Percentiles rank a stretch among this genome's conserved stretches.
phyloP scores from a whole-genome alignment of 1,140 invertebrate species.

The Oscheius sp. region DNA sequence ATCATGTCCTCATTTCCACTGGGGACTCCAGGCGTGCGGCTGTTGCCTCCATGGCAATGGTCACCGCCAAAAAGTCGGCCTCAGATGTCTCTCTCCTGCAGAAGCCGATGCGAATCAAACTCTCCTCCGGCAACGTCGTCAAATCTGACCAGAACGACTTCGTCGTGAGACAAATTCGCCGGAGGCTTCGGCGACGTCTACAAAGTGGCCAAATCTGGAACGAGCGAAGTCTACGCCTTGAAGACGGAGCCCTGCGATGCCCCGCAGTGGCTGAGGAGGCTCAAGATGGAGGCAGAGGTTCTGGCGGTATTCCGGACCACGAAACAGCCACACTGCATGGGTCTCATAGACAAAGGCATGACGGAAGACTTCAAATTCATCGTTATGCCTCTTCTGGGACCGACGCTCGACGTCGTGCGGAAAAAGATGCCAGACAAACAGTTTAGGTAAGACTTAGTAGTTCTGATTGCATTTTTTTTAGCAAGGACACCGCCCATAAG shows the following conservation, averaged over 20 bases:
- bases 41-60: no score
- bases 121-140: no score
- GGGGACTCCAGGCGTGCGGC: no score
- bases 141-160: no score
- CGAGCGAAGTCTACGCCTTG: background rate
- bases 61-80: no score
- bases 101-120: no score
- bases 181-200: slow-evolving; percentile 14
- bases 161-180: no score
- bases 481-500: background rate
- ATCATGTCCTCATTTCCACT: no score
- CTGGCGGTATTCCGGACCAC: background rate
- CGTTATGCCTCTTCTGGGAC: background rate
- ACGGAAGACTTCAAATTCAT: slow-evolving; percentile 4
- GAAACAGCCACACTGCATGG: background rate
- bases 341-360: background rate
- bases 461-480: no score
- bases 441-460: no score
- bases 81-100: no score
- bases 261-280: background rate
- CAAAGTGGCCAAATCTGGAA: background rate
- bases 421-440: background rate
- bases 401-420: background rate
- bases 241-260: background rate
- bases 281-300: slow-evolving; percentile 8